phyloP scores from a whole-genome alignment of 2,888 invertebrate species.

The Protonemura montana region DNA sequence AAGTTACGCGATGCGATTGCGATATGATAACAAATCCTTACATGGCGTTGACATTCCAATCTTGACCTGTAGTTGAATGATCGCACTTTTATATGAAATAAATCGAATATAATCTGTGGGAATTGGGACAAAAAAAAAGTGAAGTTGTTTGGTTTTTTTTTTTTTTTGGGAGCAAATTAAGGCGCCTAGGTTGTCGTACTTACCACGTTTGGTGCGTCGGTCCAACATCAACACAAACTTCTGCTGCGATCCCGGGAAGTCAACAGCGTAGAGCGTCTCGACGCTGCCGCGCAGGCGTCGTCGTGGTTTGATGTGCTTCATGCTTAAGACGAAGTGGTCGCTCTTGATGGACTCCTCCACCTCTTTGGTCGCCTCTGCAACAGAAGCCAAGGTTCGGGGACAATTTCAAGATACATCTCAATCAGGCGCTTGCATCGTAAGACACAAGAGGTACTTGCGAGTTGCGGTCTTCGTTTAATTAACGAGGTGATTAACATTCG shows the following conservation, averaged over 20 bases:
- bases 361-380: constrained; percentile 55
- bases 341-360: constrained; percentile 63
- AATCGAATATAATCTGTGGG: too few species aligned
- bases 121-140: too few species aligned
- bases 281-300: constrained; percentile 59
- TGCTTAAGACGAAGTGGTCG: constrained; percentile 63
- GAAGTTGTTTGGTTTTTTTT: too few species aligned
- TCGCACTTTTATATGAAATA: too few species aligned
- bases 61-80: too few species aligned
- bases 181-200: constrained; percentile 45
- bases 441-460: too few species aligned
- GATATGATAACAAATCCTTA: too few species aligned
- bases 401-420: not conserved
- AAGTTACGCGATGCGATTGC: too few species aligned
- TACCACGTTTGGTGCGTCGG: constrained; percentile 64
- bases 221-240: constrained; percentile 66
- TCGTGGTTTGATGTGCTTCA: constrained; percentile 64
- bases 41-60: too few species aligned
- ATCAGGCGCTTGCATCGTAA: too few species aligned
- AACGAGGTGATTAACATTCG: too few species aligned
- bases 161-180: not conserved
- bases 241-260: constrained; percentile 63
- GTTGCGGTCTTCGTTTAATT: too few species aligned
- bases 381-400: not conserved
- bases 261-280: constrained; percentile 66